Evolutionary conservation across 2,113 vertebrate species (phyloP).

Genomic region (Stegostoma tigrinum): DNA sequence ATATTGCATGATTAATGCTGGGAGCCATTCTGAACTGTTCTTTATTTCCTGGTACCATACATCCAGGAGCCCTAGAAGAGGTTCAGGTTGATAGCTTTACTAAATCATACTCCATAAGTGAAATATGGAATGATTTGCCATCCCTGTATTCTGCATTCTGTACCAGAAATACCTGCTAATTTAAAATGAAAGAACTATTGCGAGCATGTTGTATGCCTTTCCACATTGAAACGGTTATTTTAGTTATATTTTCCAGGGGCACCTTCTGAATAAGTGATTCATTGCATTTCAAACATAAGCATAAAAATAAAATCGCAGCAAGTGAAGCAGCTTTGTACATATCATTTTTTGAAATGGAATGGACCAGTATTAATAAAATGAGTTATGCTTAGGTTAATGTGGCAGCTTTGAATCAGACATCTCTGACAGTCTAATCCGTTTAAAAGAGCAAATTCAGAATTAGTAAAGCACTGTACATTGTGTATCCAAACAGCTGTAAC

Average conservation of each 20-base stretch:
- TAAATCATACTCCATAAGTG: neutral
- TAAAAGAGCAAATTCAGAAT: neutral
- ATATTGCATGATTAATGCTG: conserved; percentile 1
- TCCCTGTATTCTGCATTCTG: neutral
- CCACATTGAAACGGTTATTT: neutral
- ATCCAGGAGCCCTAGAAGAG: conserved; percentile 2
- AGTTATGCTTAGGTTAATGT: neutral
- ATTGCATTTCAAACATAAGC: neutral
- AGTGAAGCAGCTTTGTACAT: neutral
- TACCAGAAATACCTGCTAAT: neutral
- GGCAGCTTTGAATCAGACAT: neutral
- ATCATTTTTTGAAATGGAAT: conserved; percentile 8
- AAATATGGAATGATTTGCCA: neutral
- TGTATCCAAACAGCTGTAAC: neutral
- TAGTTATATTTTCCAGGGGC: conserved; percentile 4
- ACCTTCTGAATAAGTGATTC: neutral
- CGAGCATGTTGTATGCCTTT: neutral
- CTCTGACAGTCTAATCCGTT: neutral
- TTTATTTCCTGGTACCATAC: neutral
- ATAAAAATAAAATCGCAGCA: conserved; percentile 4
- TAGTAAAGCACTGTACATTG: neutral
- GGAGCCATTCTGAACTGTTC: neutral
- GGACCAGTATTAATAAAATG: neutral
- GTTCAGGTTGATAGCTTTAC: neutral
- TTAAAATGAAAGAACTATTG: neutral